Evolutionary conservation across 2,888 invertebrate genomes (phyloP), one percentile per base, ranked within the genome.

Genomic region (Laspeyria flexula): DNA sequence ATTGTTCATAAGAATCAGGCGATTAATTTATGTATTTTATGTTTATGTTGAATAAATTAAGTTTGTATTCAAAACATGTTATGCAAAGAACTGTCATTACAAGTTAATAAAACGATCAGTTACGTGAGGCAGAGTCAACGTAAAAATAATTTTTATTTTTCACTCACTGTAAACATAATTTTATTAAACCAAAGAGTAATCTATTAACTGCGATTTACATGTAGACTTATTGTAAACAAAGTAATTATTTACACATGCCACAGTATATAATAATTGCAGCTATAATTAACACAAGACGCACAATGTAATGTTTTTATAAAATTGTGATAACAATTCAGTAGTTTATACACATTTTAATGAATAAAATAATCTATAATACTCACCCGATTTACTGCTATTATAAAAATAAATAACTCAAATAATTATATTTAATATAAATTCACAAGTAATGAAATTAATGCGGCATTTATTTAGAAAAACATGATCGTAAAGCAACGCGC

Each of bases 401-500:
- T 25, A 42, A 25, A 30, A 55, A 25, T 23, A 47, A 39, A 35
- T 25, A 50, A 27, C n/a, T 48, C 5, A 33, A 27, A 45, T 55
- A 12, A 33, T 18, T 25, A 1, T 3, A 6, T 4, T 34, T 43
- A 45, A 31, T 37, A 18, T 15, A 25, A 41, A 42, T 47, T 13
- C 49, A 44, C 52, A 41, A 39, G 43, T 46, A 45, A 29, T 35
- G 12, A 40, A 65, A 50, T 55, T 55, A 56, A 51, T 43, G 54
- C 47, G 43, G 31, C 48, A 51, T 55, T 55, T 41, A 60, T 70
- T 66, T 70, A 75, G 54, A 66, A 73, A 73, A 73, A 72, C 82
- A 81, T 75, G 74, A 74, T 75, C 65, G 63, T 71, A 63, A 67
- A 68, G 61, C 79, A 75, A 77, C 71, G 78, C 72, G 66, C 81